Base-by-base conservation (phyloP, 1,140 invertebrate genomes). In the Semibalanus balanoides region DNA sequence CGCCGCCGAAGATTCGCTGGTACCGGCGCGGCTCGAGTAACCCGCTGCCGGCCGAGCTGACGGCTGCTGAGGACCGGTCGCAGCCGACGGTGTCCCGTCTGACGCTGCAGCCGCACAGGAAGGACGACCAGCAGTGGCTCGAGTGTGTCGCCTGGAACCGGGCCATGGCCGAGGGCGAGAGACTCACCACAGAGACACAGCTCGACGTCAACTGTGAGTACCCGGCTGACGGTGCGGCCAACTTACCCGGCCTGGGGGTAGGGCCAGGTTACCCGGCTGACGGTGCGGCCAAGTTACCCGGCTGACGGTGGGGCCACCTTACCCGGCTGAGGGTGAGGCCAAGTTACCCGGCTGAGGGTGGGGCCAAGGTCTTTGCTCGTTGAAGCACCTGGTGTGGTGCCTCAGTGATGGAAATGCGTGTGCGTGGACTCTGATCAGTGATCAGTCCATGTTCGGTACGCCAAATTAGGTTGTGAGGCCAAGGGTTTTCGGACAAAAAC, bases 181-280 rank as follows among this genome's bases (percentile, higher is more conserved):
- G 92, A 78, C 83, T 95, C 69, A 91, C 93, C 77, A 87, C 92
- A 0, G 89, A 87, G 25, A 88, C 94, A 31, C 89, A 89, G 0
- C 85, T 97, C 43, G 92, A 90, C 81, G 94, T 97, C 73, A 93
- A 95, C 82, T 97, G 92, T 94, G 86, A 93, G 92, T 91, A 17
- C 35, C 5, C 35, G 14, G 51, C 1, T 19, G 14, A 64, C 51
- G 51, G 14, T 7, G 17, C 35, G 35, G 35, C n/a, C n/a, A n/a
- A n/a, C n/a, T n/a, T n/a, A n/a, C n/a, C n/a, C n/a, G n/a, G n/a
- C n/a, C n/a, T n/a, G n/a, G n/a, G n/a, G n/a, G n/a, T n/a, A n/a
- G n/a, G n/a, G n/a, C n/a, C n/a, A n/a, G n/a, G n/a, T n/a, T 91
- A 17, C 35, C 5, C 35, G 14, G 51, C 1, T 19, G 14, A 64